A percentile compares a stretch with the other conserved stretches of the same genome.
Evolutionary conservation across 2,113 vertebrate genomes (phyloP).

Genomic region (Hyperopisus bebe): DNA sequence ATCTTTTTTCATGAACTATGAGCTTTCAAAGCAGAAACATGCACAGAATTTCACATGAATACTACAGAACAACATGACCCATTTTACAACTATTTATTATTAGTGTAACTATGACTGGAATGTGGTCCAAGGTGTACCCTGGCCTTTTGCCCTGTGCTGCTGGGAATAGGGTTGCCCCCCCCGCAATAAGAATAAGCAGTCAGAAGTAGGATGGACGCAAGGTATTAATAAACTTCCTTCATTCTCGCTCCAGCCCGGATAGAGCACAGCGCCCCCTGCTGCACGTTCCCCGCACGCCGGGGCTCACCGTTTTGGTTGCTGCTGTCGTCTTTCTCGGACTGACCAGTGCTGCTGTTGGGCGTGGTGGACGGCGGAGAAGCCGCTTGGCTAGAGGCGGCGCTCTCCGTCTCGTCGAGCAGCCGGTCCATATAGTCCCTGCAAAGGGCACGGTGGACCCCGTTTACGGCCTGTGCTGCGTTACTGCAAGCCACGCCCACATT

Average conservation of each 20-base stretch:
- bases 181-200: neutral
- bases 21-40: neutral
- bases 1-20: neutral
- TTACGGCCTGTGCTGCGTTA: neutral
- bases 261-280: neutral
- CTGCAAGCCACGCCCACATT: neutral
- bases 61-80: neutral
- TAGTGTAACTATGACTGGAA: neutral
- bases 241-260: neutral
- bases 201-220: neutral
- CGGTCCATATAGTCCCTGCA: slow-evolving; percentile 90
- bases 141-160: neutral
- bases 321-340: slow-evolving; percentile 78
- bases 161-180: neutral
- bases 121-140: neutral
- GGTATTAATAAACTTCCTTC: neutral
- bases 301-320: slow-evolving; percentile 79
- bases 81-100: neutral
- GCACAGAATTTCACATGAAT: neutral
- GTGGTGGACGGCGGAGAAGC: slow-evolving; percentile 75
- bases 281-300: neutral
- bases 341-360: slow-evolving; percentile 81
- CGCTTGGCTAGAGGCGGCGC: slow-evolving; percentile 77
- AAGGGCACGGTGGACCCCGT: slow-evolving; percentile 11
- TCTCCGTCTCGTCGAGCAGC: slow-evolving; percentile 84